phyloP scores from a whole-genome alignment of 2,797 vertebrate genomes.

The Perodicticus potto region DNA sequence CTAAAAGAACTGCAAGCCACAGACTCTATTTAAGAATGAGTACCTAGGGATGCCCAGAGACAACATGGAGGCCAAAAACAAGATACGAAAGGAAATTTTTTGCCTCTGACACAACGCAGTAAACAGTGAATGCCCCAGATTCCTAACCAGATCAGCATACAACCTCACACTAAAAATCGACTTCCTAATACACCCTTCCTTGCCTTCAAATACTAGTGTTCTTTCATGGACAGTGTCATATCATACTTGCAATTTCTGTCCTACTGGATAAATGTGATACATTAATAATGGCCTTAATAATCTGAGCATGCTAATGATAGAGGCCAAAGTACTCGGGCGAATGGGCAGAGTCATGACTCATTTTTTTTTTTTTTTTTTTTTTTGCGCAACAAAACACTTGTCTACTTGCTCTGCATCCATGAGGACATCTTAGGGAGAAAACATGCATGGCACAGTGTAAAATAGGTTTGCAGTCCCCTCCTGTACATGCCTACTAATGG shows the following conservation, averaged over 20 bases:
- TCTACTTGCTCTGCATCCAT: conserved; percentile 66
- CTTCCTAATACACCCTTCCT: not conserved
- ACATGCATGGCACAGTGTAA: not conserved
- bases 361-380: conserved; percentile 85
- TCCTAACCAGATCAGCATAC: not conserved
- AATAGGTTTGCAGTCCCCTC: not conserved
- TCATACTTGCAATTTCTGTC: conserved; percentile 29
- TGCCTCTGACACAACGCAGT: not conserved
- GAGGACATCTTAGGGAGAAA: conserved; percentile 62
- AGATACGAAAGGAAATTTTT: not conserved
- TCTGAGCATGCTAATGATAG: conserved; percentile 62
- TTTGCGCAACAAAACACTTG: conserved; percentile 81
- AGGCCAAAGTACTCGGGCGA: conserved; percentile 69
- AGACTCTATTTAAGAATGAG: not conserved
- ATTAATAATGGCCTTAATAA: conserved; percentile 40
- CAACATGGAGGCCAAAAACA: not conserved
- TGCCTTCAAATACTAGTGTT: conserved; percentile 42
- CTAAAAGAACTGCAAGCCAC: not conserved
- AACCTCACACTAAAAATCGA: not conserved
- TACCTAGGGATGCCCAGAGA: not conserved
- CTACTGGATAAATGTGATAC: conserved; percentile 34
- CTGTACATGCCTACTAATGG: not conserved
- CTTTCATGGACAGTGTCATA: conserved; percentile 65
- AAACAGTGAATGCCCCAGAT: not conserved
- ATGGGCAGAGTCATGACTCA: conserved; percentile 58